Evolutionary conservation across 2,888 invertebrate species (phyloP), one percentile per base, ranked within the genome.

Genomic region (Neoscelio sp.): DNA sequence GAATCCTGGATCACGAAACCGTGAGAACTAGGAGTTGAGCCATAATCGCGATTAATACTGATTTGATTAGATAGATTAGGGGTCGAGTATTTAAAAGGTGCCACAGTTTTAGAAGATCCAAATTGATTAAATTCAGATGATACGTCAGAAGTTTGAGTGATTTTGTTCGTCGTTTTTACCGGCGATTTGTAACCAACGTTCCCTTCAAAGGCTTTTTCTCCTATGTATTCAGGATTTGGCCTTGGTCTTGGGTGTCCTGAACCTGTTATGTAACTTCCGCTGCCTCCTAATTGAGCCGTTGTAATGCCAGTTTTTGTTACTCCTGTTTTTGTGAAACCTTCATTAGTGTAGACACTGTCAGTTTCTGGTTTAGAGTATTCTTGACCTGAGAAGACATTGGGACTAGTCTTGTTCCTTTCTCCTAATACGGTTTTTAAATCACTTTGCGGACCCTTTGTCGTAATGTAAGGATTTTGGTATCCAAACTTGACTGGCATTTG

Each of bases 271-370:
- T 89, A 90, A 52, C 84, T 87, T 0, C 87, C 89, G 50, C 87
- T 88, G 4, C 89, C 90, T 3, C 89, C 89, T 2, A 89, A 71
- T 50, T 87, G 82, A 23, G 89, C 89, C 4, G 87, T 88, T 1
- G 87, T 87, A 46, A 87, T 87, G 2, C 90, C 89, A 1, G 90
- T 89, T 40, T 84, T 88, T 0, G 89, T 89, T 5, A 85, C 84
- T 12, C 89, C 90, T 1, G 87, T 88, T 81, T 90, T 90, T 0
- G 89, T 89, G 40, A 90, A 90, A 20, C 86, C 88, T 70, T 82
- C 84, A 58, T 82, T 82, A 4, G 85, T 86, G 35, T 67, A 79
- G 8, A 15, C 44, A 42, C n/a, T 60, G 4, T 8, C 58, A 12
- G 30, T 42, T 33, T 62, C 10, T 13, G 44, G 23, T 8, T 48